Evolutionary conservation across 2,113 vertebrate species (phyloP), one percentile per base, ranked within the genome.

Genomic region (Istiophorus platypterus): DNA sequence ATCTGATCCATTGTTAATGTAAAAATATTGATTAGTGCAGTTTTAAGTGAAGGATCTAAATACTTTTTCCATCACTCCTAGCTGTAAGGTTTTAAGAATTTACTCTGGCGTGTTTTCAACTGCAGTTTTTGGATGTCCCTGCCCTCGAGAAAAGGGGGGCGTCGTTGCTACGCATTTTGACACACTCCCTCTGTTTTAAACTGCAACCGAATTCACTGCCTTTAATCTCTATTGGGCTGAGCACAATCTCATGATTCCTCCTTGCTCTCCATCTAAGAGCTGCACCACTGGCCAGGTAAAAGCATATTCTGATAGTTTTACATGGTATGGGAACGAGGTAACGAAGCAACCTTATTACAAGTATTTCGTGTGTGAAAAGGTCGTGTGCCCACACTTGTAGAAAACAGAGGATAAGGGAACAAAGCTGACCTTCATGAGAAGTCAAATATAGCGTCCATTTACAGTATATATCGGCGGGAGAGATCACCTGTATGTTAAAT

Each of bases 401-500:
- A 71, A 61, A 76, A 57, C 12, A 24, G 17, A 78, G 54, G 51
- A 56, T 22, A 37, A 27, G 29, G 37, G 58, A 37, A 37, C 27
- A 76, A 29, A 42, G 58, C 34, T 11, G 52, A 34, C 34, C 49
- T 58, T 31, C 70, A 59, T 59, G 22, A 61, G 45, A 31, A 65
- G 85, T 84, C 75, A 80, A 56, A 79, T 54, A 22, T 49, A 17
- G 18, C 12, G 4, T 91, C 69, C 77, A 87, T 87, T 85, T 78
- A 83, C 73, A 62, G 58, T 27, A 47, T 63, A 69, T 56, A 47
- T 85, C 66, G 47, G 18, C 70, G 7, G 45, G 58, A 37, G 72
- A 14, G 39, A 18, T 61, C 81, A 57, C 37, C 77, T 77, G 78
- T 88, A 85, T 91, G 80, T 77, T 78, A 87, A 90, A 86, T 61